Percentiles rank a stretch among this genome's conserved stretches.
Conservation (phyloP, 2,113 vertebrate genomes). For the Protobothrops flavoviridis region DNA sequence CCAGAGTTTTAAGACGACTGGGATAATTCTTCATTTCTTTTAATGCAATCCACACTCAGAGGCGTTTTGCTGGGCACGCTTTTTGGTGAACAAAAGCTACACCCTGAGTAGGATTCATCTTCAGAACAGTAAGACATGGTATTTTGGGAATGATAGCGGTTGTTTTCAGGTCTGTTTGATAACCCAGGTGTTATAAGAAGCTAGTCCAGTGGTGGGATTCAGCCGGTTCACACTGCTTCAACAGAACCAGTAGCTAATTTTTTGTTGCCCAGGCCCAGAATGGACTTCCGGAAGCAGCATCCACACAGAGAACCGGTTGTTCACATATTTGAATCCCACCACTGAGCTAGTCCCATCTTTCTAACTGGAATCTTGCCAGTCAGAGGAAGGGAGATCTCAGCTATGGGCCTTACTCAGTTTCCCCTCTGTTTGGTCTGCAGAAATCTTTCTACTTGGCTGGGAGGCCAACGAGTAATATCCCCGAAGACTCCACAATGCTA, state of each 20-base stretch:
- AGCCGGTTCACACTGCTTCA: no score
- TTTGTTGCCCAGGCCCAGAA: no score
- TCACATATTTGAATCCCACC: no score
- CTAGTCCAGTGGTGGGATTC: not conserved
- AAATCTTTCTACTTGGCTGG: not conserved
- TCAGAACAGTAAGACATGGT: not conserved
- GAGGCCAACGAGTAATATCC: not conserved
- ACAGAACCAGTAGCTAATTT: no score
- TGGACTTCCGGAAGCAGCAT: no score
- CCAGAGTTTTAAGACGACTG: slow-evolving; percentile 16
- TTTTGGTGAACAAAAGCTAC: not conserved
- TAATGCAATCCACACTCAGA: not conserved
- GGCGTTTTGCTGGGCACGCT: not conserved
- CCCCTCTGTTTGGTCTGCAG: not conserved
- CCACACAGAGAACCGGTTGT: no score
- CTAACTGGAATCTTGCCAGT: not conserved
- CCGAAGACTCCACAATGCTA: not conserved
- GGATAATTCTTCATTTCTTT: slow-evolving; percentile 23
- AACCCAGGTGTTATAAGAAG: not conserved
- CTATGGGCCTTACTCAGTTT: not conserved
- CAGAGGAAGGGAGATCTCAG: not conserved
- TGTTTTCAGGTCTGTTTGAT: not conserved
- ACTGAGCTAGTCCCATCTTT: no score
- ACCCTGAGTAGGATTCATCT: not conserved
- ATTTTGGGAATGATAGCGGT: not conserved